Evolutionary conservation across 2,888 invertebrate species (phyloP).

Genomic region (Altica lythri): DNA sequence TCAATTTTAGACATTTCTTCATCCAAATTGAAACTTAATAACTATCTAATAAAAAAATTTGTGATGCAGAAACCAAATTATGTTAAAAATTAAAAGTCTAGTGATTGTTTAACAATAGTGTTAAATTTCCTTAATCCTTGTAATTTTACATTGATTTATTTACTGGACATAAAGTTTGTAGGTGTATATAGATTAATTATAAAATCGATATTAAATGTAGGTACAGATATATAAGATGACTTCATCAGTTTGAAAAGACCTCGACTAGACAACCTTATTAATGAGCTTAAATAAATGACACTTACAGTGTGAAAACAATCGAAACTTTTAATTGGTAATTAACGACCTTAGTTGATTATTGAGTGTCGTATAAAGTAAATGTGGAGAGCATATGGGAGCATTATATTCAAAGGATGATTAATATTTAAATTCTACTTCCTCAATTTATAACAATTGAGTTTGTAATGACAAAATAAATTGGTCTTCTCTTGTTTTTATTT

Average conservation of each 20-base stretch:
- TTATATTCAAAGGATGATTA: constrained; percentile 33
- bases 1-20: too few species aligned
- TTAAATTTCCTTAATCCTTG: too few species aligned
- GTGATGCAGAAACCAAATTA: too few species aligned
- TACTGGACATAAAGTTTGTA: too few species aligned
- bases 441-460: constrained; percentile 31
- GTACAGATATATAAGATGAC: constrained; percentile 17
- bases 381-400: constrained; percentile 34
- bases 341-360: constrained; percentile 36
- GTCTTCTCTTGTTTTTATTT: constrained; percentile 7
- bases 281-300: constrained; percentile 14
- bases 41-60: too few species aligned
- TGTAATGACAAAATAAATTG: constrained; percentile 20
- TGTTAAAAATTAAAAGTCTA: too few species aligned
- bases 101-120: too few species aligned
- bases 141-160: too few species aligned
- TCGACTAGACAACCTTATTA: constrained; percentile 17
- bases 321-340: constrained; percentile 38
- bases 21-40: too few species aligned
- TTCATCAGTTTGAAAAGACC: constrained; percentile 9
- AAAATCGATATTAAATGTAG: too few species aligned
- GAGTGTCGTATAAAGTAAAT: constrained; percentile 23
- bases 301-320: constrained; percentile 35
- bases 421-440: constrained; percentile 36
- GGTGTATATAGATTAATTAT: too few species aligned